Conservation (phyloP, 2,797 vertebrate genomes). For the Sebastes matsubarae region DNA sequence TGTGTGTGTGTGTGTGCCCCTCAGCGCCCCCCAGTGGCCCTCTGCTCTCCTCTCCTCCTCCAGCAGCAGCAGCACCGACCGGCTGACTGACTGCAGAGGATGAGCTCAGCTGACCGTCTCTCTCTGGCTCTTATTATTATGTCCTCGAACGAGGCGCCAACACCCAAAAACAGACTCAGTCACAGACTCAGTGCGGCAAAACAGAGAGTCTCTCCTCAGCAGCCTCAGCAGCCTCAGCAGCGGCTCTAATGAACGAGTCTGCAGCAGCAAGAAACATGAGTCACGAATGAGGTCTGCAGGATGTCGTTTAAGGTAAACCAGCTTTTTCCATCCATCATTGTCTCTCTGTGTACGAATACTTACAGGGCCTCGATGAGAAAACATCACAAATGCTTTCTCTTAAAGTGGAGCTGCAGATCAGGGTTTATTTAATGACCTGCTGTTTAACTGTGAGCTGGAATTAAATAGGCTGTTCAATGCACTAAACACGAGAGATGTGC, state of each 20-base stretch:
- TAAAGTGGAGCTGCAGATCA: not conserved
- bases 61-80: not conserved
- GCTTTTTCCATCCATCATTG: conserved; percentile 15
- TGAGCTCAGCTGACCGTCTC: conserved; percentile 58
- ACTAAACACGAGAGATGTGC: accelerated
- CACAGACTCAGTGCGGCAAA: conserved; percentile 50
- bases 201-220: conserved; percentile 37
- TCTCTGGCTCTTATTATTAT: conserved; percentile 43
- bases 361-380: conserved; percentile 9
- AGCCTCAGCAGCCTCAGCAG: conserved; percentile 3
- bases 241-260: conserved; percentile 52
- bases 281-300: conserved; percentile 79
- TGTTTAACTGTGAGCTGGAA: conserved; percentile 14
- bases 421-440: conserved; percentile 5
- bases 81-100: conserved; percentile 75
- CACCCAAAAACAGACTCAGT: conserved; percentile 56
- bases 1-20: not conserved
- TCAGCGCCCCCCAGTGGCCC: conserved; percentile 51
- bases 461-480: not conserved
- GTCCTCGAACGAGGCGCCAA: conserved; percentile 44
- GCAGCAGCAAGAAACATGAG: conserved; percentile 69
- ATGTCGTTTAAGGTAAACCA: conserved; percentile 96
- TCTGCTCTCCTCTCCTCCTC: no score
- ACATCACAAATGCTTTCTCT: conserved; percentile 15
- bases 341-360: not conserved